Evolutionary conservation across 2,113 vertebrate species (phyloP).

Genomic region (Rhagologus leucostigma): DNA sequence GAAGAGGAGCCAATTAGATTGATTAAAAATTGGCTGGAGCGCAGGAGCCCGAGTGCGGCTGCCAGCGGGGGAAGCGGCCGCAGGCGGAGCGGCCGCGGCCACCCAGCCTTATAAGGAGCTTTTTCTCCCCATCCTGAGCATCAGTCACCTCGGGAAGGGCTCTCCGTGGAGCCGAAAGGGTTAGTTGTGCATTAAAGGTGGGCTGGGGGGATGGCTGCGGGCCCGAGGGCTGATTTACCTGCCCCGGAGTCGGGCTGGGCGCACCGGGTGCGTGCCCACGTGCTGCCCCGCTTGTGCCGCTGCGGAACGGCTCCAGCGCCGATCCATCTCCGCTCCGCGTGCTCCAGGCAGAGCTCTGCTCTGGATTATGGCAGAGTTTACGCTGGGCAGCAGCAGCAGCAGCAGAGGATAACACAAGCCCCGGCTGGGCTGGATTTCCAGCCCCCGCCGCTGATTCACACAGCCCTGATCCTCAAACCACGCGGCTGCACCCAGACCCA

Average conservation of each 20-base stretch:
- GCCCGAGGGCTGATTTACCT: not conserved
- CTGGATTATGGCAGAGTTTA: not conserved
- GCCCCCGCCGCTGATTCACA: not conserved
- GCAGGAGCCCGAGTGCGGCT: not conserved
- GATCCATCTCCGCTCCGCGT: not conserved
- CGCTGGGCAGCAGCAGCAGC: not conserved
- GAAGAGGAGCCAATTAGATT: slow-evolving; percentile 46
- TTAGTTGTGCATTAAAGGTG: accelerated
- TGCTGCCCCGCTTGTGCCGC: not conserved
- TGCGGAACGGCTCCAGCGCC: not conserved
- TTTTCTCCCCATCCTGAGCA: not conserved
- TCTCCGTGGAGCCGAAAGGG: not conserved
- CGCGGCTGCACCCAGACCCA: not conserved
- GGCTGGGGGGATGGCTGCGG: not conserved
- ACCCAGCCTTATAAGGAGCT: not conserved
- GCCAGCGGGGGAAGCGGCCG: not conserved
- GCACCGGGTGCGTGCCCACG: not conserved
- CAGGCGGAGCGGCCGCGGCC: not conserved
- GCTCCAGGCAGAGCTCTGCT: not conserved
- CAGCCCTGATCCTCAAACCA: not conserved
- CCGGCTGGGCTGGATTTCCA: not conserved
- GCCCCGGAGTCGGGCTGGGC: accelerated
- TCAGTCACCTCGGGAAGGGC: not conserved
- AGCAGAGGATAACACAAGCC: not conserved
- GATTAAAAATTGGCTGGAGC: slow-evolving; percentile 54